phyloP scores from a whole-genome alignment of 2,113 vertebrate species.

The Smithornis capensis region DNA sequence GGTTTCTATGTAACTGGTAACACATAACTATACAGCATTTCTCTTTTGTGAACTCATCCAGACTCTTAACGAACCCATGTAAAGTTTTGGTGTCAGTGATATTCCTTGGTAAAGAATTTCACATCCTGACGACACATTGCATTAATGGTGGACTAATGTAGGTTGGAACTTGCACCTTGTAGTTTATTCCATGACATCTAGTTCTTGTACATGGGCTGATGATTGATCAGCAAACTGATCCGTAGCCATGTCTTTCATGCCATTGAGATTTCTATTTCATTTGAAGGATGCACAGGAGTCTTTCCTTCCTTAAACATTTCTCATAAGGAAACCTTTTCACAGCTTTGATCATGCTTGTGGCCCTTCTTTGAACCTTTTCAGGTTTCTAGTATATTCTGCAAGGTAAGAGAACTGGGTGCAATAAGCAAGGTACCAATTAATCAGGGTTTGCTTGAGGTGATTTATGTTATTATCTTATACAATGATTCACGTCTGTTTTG shows the following conservation, averaged over 20 bases:
- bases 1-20: background rate
- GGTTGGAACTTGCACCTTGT: background rate
- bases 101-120: background rate
- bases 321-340: background rate
- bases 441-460: background rate
- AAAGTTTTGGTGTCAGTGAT: background rate
- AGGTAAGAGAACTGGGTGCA: background rate
- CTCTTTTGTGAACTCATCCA: background rate
- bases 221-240: background rate
- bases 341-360: background rate
- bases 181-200: background rate
- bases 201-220: background rate
- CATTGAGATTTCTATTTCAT: background rate
- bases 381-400: background rate
- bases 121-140: background rate
- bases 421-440: background rate
- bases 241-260: background rate
- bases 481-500: background rate
- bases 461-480: background rate
- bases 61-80: background rate
- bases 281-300: background rate
- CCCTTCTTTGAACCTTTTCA: background rate
- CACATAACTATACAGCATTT: background rate
- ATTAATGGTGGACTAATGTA: background rate
- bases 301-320: background rate